phyloP scores from a whole-genome alignment of 2,113 vertebrate genomes.

The Corythoichthys intestinalis region DNA sequence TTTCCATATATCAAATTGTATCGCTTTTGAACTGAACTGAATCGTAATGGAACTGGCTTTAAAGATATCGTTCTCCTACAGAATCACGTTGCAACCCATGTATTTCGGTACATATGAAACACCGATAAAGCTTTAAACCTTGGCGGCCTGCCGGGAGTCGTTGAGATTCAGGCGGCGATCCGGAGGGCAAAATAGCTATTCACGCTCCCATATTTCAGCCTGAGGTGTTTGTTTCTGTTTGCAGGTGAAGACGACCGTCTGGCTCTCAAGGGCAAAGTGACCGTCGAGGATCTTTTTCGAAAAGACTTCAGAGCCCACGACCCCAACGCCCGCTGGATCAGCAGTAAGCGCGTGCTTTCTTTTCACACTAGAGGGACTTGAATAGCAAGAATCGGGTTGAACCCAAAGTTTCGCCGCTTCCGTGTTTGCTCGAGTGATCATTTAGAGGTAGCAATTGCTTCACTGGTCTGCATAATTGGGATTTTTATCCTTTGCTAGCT shows the following conservation, averaged over 20 bases:
- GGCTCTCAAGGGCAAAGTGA: conserved; percentile 88
- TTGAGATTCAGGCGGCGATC: not conserved
- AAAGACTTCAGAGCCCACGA: conserved; percentile 87
- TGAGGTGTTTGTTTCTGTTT: not conserved
- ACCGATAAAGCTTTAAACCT: not conserved
- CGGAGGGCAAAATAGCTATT: not conserved
- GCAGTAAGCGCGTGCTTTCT: conserved; percentile 73
- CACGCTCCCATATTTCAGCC: not conserved
- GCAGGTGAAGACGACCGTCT: conserved; percentile 88
- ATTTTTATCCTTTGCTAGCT: not conserved
- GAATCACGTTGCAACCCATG: too few relatives aligned
- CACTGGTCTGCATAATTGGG: not conserved
- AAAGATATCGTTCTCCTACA: too few relatives aligned
- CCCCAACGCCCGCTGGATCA: conserved; percentile 90
- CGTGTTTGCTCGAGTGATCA: not conserved
- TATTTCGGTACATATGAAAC: too few relatives aligned
- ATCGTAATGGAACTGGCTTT: too few relatives aligned
- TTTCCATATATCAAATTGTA: too few relatives aligned
- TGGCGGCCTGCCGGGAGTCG: not conserved
- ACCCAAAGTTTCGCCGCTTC: not conserved
- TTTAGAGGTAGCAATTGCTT: not conserved
- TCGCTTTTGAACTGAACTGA: too few relatives aligned
- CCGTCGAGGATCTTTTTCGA: conserved; percentile 85
- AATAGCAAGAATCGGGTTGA: not conserved
- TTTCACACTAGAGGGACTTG: not conserved